Evolutionary conservation across 1,140 invertebrate species (phyloP).

Genomic region (Drosophila varians): DNA sequence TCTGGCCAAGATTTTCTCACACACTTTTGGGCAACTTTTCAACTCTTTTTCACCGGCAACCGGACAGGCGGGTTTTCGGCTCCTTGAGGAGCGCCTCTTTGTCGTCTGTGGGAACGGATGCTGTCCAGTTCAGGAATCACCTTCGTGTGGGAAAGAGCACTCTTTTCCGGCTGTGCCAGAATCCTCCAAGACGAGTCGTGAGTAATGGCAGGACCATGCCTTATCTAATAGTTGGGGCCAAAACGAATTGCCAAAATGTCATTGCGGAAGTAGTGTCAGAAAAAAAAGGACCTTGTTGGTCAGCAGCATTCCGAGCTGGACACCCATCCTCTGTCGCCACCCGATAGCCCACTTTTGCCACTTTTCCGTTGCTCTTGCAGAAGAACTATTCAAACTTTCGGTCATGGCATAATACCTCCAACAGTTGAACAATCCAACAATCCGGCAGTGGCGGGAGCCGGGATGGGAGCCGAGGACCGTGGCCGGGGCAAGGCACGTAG

Average conservation of each 20-base stretch:
- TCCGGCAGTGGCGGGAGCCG: slow-evolving; percentile 27
- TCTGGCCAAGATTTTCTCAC: slow-evolving; percentile 73
- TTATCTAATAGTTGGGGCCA: slow-evolving; percentile 48
- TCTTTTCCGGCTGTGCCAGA: slow-evolving; percentile 3
- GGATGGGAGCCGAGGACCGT: slow-evolving; percentile 14
- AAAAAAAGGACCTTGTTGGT: slow-evolving; percentile 9
- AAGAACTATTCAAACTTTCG: slow-evolving; percentile 78
- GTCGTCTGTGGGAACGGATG: slow-evolving; percentile 63
- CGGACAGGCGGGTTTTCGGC: slow-evolving; percentile 56
- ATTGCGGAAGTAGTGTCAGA: slow-evolving; percentile 5
- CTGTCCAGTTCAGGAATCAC: slow-evolving; percentile 60
- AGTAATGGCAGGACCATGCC: slow-evolving; percentile 27
- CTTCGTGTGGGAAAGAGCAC: slow-evolving; percentile 58
- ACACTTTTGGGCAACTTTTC: slow-evolving; percentile 64
- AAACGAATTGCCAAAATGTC: slow-evolving; percentile 51
- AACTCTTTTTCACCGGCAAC: slow-evolving; percentile 69
- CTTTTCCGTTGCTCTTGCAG: slow-evolving; percentile 33
- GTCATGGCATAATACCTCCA: slow-evolving; percentile 78
- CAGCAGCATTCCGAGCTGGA: not conserved
- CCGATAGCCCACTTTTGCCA: not conserved
- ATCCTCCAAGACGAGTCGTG: slow-evolving; percentile 31
- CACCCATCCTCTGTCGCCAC: not conserved
- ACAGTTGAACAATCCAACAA: slow-evolving; percentile 51
- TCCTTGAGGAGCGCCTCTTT: slow-evolving; percentile 4
- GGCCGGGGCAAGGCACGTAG: slow-evolving; percentile 65